Conservation (phyloP, 2,113 vertebrate species). For the Mugil cephalus region DNA sequence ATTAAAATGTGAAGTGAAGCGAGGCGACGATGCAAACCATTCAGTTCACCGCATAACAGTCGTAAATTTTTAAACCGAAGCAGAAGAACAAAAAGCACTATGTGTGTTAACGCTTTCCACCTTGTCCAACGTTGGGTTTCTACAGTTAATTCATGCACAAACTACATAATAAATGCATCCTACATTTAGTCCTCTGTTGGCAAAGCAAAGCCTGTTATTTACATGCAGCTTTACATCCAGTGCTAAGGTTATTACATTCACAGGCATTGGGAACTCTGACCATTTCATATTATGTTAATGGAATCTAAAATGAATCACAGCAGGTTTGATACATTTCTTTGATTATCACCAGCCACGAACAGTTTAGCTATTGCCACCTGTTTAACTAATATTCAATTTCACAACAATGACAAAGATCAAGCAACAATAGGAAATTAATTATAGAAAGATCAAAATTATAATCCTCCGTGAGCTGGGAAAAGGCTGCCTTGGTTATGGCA, state of each 20-base stretch:
- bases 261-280: background rate
- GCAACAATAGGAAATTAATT: too few species aligned
- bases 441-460: too few species aligned
- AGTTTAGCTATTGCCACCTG: background rate
- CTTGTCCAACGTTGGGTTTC: too few species aligned
- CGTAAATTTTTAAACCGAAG: slow-evolving; percentile 14
- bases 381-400: background rate
- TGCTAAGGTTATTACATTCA: background rate
- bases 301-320: background rate
- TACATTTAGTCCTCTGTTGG: background rate
- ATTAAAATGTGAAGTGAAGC: slow-evolving; percentile 5
- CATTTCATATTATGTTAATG: background rate
- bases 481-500: too few species aligned
- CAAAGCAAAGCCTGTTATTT: too few species aligned
- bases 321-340: background rate
- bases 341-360: background rate
- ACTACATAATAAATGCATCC: background rate
- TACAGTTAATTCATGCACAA: too few species aligned
- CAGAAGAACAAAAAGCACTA: slow-evolving; percentile 14
- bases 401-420: background rate
- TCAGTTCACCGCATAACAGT: slow-evolving; percentile 18
- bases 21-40: slow-evolving; percentile 31
- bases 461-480: too few species aligned
- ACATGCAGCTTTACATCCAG: background rate
- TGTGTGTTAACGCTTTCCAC: too few species aligned